These are phyloP conservation scores for Lasioglossum oenotherae DNA, from an alignment of 2,888 invertebrate genomes.

Conservation along the genomic window DNA sequence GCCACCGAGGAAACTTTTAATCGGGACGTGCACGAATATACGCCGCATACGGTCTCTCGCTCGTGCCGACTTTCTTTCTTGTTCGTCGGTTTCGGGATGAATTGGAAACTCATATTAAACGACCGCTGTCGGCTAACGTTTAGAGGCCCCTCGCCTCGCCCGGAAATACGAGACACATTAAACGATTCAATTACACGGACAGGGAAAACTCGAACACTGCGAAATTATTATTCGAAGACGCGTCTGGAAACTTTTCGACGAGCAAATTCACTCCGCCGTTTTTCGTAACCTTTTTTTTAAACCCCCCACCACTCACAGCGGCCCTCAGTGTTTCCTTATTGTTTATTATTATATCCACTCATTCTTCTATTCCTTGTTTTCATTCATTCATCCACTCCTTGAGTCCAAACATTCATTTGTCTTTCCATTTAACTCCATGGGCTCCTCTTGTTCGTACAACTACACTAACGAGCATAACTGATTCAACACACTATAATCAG, in stretches of 20 bases:
- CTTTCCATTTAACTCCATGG: too few species aligned
- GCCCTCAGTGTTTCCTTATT: too few species aligned
- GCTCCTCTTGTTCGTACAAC: too few species aligned
- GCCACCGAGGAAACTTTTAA: constrained; percentile 51
- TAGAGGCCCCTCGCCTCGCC: background rate
- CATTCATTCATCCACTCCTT: too few species aligned
- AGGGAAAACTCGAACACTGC: background rate
- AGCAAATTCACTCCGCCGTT: background rate
- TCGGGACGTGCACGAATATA: constrained; percentile 40
- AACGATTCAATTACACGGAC: constrained; percentile 5
- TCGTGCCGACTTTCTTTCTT: constrained; percentile 10
- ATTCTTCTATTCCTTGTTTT: too few species aligned
- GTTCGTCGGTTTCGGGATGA: constrained; percentile 16
- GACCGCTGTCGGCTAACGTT: constrained; percentile 18
- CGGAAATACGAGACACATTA: background rate
- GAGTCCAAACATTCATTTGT: too few species aligned
- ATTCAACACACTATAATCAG: too few species aligned
- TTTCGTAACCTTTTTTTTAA: too few species aligned
- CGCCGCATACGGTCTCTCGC: constrained; percentile 21
- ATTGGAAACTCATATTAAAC: constrained; percentile 21
- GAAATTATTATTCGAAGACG: background rate
- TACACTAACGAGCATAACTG: too few species aligned
- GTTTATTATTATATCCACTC: too few species aligned
- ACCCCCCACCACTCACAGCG: too few species aligned
- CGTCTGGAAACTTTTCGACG: background rate